Evolutionary conservation across 2,888 invertebrate species (phyloP), one percentile per base, ranked within the genome.

Genomic region (Lomographa bimaculata): DNA sequence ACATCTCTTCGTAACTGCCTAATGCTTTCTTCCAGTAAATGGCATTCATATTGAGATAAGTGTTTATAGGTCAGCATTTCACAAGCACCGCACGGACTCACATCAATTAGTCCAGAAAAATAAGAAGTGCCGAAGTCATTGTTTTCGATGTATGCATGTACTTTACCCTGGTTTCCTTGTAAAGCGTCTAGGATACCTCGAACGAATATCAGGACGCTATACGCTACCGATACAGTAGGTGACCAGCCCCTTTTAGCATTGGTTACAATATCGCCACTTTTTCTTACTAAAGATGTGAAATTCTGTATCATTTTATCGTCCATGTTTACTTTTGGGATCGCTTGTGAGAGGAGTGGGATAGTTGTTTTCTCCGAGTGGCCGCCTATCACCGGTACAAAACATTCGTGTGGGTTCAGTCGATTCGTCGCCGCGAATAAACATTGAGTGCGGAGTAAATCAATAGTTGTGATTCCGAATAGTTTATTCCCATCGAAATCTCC

Each of bases 301-400:
- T 76, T 67, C 29, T 74, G 68, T 18, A 70, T 50, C 10, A 52
- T 69, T 78, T 90, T 62, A 79, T 92, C 64, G 78, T 76, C 50
- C 50, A 75, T 87, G 6, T 80, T 62, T 19, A 86, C 77, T 3
- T 71, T 54, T 0, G 94, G 95, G 39, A 84, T 90, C 2, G 92
- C 90, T 63, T 94, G 93, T 1, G 96, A 95, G 39, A 96, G 89
- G 7, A 97, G 79, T 0, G 96, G 96, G 9, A 97, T 90, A 48
- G 94, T 92, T 1, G 95, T 95, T 46, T 91, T 90, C 6, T 92
- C 91, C 8, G 93, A 92, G 71, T 94, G 93, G 0, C 97, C 97
- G 16, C 96, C 96, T 30, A 93, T 86, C 0, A 96, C 93, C 0
- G 96, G 96, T 4, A 95, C 92, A 50, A 86, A 77, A 5, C 95